Base-by-base conservation (phyloP, 2,888 invertebrate genomes). In the Chrysopilus asiliformis region DNA sequence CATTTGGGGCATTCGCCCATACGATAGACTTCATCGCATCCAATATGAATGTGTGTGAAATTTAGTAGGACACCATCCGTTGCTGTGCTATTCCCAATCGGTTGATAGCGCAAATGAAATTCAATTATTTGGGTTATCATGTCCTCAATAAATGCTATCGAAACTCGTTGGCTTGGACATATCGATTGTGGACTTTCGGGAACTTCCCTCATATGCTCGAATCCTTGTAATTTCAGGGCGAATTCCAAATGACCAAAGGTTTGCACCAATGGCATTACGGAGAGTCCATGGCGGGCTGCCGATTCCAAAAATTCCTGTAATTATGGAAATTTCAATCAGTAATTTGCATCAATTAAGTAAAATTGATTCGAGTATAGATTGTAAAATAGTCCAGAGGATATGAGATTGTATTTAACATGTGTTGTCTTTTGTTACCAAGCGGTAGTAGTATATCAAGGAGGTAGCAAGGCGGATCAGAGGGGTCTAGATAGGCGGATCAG, bases 221-320 rank as follows among this genome's bases (percentile, higher is more conserved):
- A 81, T 32, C 70, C 68, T n/a, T 65, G 53, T 34, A 74, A 65
- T 55, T 83, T 83, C 25, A 82, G 58, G 1, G 74, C 74, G 53
- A 76, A 81, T 52, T 82, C 83, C 49, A 81, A 63, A 55, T 82
- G 82, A 1, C 81, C 83, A 56, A 82, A 82, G 0, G 81, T 79
- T 57, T 82, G 82, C 13, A 82, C 69, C 35, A 84, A 60, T 1
- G 83, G 83, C 50, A 84, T 79, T 1, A 82, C 70, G 45, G 74
- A 72, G 34, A 85, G 58, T 5, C 71, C 67, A 40, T 74, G 67
- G 36, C 58, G 60, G 40, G 68, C 63, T 7, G 74, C 72, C 2
- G 66, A 50, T 45, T 68, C 65, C 19, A 78, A 66, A 47, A 86
- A 74, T 29, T 65, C 57, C 60, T 60, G 20, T 9, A 24, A 29